Percentiles rank a stretch among this genome's conserved stretches.
Conservation (phyloP, 1,140 invertebrate species). For the Sipha flava region DNA sequence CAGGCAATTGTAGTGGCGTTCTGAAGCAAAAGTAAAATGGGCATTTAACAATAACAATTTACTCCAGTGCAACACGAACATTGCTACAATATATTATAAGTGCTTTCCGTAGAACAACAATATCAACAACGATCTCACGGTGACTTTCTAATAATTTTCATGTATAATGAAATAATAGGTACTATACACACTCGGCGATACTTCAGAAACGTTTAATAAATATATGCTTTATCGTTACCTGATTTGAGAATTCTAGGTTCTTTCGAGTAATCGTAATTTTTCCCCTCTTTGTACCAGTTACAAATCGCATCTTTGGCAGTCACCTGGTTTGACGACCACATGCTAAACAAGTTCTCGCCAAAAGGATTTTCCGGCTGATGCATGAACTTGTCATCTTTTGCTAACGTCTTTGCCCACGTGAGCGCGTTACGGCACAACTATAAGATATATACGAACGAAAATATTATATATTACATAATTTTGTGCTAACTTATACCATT, state of each 20-base stretch:
- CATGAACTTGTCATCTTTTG: constrained; percentile 57
- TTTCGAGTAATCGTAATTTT: constrained; percentile 51
- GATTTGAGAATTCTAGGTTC: constrained; percentile 42
- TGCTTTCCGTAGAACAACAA: neutral
- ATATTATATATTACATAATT: neutral
- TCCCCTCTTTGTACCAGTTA: constrained; percentile 62
- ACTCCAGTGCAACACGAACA: neutral
- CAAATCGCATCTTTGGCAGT: constrained; percentile 55
- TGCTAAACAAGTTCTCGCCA: constrained; percentile 59
- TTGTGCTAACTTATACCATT: too few species aligned
- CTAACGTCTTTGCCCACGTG: constrained; percentile 67
- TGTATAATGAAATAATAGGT: neutral
- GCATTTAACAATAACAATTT: too few species aligned
- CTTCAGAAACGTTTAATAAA: neutral
- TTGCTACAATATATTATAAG: too few species aligned
- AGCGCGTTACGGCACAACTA: constrained; percentile 50
- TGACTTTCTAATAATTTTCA: neutral
- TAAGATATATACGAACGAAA: constrained; percentile 29
- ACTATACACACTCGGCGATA: neutral
- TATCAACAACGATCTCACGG: neutral
- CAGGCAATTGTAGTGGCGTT: too few species aligned
- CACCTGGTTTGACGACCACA: constrained; percentile 56
- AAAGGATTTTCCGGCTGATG: constrained; percentile 55
- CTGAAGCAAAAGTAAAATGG: too few species aligned
- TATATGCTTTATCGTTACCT: neutral